These are phyloP conservation scores for Lagorchestes hirsutus DNA, from an alignment of 2,797 vertebrate species.

Conservation along the genomic window DNA sequence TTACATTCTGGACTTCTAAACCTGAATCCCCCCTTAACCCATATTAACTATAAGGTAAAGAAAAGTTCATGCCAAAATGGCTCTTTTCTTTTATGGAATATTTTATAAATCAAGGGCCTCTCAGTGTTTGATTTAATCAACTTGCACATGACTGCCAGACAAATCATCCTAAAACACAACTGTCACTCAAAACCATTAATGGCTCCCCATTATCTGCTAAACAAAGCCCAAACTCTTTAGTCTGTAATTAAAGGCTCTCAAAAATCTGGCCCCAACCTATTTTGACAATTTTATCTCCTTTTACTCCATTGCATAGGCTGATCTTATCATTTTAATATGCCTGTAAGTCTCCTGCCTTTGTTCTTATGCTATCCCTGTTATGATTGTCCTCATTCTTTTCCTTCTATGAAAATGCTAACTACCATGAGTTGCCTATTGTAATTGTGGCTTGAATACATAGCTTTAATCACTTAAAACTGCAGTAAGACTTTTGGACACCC, in stretches of 20 bases:
- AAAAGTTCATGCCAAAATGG: neutral
- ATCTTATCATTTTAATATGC: neutral
- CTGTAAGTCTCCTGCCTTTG: neutral
- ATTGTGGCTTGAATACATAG: neutral
- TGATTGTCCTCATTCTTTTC: neutral
- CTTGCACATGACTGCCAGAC: neutral
- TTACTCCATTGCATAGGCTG: neutral
- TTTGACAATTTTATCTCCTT: neutral
- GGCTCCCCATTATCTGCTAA: neutral
- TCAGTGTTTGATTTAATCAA: neutral
- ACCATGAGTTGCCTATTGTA: neutral
- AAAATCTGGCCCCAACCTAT: neutral
- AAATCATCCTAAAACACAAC: neutral
- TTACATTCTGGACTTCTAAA: neutral
- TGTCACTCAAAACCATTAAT: neutral
- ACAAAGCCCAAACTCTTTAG: too few relatives aligned
- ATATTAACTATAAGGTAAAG: neutral
- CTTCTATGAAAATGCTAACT: neutral
- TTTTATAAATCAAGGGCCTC: neutral
- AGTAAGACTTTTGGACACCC: neutral
- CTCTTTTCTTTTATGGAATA: neutral
- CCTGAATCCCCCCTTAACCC: neutral
- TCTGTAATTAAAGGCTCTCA: neutral
- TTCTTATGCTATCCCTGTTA: neutral
- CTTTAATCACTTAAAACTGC: neutral